Evolutionary conservation across 2,113 vertebrate species (phyloP).

Genomic region (Cyanoderma ruficeps): DNA sequence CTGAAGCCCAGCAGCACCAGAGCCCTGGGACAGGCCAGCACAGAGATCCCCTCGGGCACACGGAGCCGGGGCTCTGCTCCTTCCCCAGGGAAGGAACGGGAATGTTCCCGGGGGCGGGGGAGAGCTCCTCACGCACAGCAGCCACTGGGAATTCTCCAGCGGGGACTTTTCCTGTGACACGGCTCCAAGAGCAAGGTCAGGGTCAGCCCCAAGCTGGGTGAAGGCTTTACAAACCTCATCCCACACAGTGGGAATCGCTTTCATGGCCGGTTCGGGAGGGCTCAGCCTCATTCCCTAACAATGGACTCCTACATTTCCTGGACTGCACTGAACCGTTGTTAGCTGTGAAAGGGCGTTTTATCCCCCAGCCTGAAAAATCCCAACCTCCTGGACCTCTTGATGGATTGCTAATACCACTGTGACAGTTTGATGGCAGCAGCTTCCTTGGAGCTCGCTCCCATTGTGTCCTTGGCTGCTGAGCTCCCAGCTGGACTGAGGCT

Average conservation of each 20-base stretch:
- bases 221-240: slow-evolving; percentile 47
- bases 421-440: background rate
- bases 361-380: slow-evolving; percentile 27
- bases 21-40: background rate
- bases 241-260: slow-evolving; percentile 36
- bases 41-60: background rate
- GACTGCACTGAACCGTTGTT: rapidly evolving
- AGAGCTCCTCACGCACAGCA: background rate
- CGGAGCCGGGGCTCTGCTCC: background rate
- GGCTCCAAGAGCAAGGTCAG: slow-evolving; percentile 1
- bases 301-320: background rate
- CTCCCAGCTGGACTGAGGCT: background rate
- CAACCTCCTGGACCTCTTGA: background rate
- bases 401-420: background rate
- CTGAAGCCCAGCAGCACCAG: background rate
- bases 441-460: background rate
- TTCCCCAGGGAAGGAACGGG: background rate
- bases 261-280: background rate
- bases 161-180: background rate
- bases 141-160: background rate
- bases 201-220: slow-evolving; percentile 35
- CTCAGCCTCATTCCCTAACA: background rate
- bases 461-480: background rate
- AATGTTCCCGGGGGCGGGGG: background rate
- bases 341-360: background rate